Percentiles rank a stretch among this genome's conserved stretches.
These are phyloP conservation scores for Lithophane leautieri DNA, from an alignment of 2,888 invertebrate genomes.

Conservation along the genomic window DNA sequence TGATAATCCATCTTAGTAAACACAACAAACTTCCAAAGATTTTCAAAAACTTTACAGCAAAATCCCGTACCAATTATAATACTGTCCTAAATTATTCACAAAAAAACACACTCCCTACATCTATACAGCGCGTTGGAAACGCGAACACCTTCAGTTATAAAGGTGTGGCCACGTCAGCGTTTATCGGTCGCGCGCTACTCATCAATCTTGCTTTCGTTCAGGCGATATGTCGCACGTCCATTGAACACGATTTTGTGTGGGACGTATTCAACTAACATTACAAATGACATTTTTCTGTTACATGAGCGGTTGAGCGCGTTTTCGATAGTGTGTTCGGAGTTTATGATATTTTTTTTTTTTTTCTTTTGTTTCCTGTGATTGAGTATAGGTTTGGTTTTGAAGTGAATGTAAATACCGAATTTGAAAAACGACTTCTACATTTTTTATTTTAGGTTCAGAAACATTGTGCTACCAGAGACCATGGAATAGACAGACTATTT, in stretches of 20 bases:
- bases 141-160: constrained; percentile 64
- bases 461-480: fast-evolving
- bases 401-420: constrained; percentile 14
- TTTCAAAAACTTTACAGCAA: background rate
- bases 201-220: constrained; percentile 68
- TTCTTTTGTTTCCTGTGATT: constrained; percentile 42
- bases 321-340: constrained; percentile 30
- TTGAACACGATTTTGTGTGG: constrained; percentile 58
- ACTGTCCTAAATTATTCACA: constrained; percentile 22
- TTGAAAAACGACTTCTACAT: constrained; percentile 6
- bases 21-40: too few species aligned
- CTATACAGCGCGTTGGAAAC: constrained; percentile 54
- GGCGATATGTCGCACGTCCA: constrained; percentile 63
- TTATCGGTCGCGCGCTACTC: constrained; percentile 60
- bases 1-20: too few species aligned
- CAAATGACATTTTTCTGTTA: constrained; percentile 60
- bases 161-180: constrained; percentile 65
- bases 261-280: constrained; percentile 57
- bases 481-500: background rate
- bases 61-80: background rate
- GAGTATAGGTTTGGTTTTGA: constrained; percentile 24
- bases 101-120: constrained; percentile 25
- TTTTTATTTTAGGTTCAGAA: background rate
- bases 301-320: constrained; percentile 39
- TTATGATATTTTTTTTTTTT: constrained; percentile 20